These are phyloP conservation scores for Dynastes grantii DNA, from an alignment of 2,888 invertebrate species.

Conservation along the genomic window DNA sequence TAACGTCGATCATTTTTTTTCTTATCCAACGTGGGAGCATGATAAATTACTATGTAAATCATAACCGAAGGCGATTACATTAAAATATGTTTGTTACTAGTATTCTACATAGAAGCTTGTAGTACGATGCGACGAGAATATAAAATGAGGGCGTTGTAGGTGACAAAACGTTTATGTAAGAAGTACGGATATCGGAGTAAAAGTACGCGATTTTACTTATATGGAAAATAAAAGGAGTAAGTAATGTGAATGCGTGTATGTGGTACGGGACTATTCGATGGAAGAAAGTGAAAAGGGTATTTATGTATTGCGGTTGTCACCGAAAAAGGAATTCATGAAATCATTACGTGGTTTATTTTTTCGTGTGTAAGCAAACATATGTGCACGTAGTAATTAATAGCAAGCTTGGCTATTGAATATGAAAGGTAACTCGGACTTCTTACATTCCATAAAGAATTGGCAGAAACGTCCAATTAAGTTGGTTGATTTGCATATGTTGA, in stretches of 20 bases:
- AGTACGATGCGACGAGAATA: constrained; percentile 11
- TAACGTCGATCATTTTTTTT: background rate
- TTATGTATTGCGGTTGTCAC: constrained; percentile 6
- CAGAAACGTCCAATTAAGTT: too few relatives aligned
- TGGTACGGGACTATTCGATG: background rate
- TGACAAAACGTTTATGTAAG: constrained; percentile 14
- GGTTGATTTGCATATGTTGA: too few relatives aligned
- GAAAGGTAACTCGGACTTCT: too few relatives aligned
- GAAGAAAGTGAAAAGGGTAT: constrained; percentile 18
- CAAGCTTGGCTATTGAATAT: too few relatives aligned
- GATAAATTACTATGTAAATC: constrained; percentile 55
- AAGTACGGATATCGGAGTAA: constrained; percentile 8
- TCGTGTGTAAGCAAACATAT: too few relatives aligned
- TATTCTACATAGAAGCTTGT: constrained; percentile 3
- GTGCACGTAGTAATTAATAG: too few relatives aligned
- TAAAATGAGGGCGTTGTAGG: constrained; percentile 10
- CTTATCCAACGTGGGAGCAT: constrained; percentile 50
- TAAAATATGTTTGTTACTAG: constrained; percentile 32
- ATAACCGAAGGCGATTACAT: constrained; percentile 47
- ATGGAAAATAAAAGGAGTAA: constrained; percentile 18
- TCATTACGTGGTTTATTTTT: background rate
- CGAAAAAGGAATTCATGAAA: background rate
- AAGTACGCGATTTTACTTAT: background rate
- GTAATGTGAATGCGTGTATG: background rate
- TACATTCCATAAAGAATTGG: too few relatives aligned